Evolutionary conservation across 2,888 invertebrate genomes (phyloP), one percentile per base, ranked within the genome.

Genomic region (Calephelis perditalis): DNA sequence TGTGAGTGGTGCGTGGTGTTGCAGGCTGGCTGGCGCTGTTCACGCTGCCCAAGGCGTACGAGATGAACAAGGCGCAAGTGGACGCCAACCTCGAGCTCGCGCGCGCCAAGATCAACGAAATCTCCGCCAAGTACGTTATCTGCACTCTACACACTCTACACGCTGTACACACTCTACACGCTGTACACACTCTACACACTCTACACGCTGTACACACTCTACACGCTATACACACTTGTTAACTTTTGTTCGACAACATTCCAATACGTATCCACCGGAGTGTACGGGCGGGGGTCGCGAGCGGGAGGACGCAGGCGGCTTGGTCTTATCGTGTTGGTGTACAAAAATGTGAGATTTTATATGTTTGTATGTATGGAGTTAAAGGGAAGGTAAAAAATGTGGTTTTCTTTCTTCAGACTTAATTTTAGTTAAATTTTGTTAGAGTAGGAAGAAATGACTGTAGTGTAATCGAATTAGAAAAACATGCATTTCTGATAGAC

Each of bases 11-110:
- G 60, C 92, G 37, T 92, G 26, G 3, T 4, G 26, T 26, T 26
- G 11, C 91, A 98, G 98, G 95, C 73, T 97, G 97, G 91, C 94
- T 98, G 76, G 96, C 96, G 72, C 92, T 98, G 73, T 99, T 99
- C 93, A 96, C 98, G 72, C 92, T 98, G 91, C 99, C 99, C 67
- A 99, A 98, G 92, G 96, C 98, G 66, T 98, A 98, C 86, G 97
- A 97, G 92, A 95, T 96, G 91, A 97, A 98, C 93, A 97, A 98
- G 92, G 93, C 95, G 83, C 96, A 97, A 86, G 96, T 97, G 78
- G 97, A 98, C 91, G 95, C 96, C 84, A 96, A 97, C 87, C 92
- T 97, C 73, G 96, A 96, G 85, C 92, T 97, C 79, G 96, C 96
- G 76, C 94, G 95, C 91, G 94, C 93, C 83, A 97, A 97, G 92